Percentiles rank a stretch among this genome's conserved stretches.
Conservation (phyloP, 2,797 vertebrate species). For the Sebastes goodei region DNA sequence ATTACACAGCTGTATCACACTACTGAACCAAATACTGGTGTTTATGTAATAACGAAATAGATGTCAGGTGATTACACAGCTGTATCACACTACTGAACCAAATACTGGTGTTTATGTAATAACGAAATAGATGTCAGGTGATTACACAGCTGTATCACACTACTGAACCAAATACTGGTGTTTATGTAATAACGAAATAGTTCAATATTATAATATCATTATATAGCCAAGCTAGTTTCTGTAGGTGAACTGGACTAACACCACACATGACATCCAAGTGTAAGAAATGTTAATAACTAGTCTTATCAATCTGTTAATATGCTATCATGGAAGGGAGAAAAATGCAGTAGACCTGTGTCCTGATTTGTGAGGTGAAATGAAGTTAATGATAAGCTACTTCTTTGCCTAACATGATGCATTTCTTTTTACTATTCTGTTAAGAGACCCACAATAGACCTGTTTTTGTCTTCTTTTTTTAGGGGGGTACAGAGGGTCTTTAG, state of each 20-base stretch:
- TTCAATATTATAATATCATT: not conserved
- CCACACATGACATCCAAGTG: not conserved
- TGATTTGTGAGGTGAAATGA: not conserved
- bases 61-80: too few species aligned
- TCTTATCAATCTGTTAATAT: not conserved
- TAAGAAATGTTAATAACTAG: not conserved
- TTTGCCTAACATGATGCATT: not conserved
- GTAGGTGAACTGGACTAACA: not conserved
- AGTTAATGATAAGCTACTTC: not conserved
- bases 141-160: fast-evolving
- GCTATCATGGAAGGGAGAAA: not conserved
- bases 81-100: fast-evolving
- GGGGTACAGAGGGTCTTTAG: too few species aligned
- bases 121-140: too few species aligned
- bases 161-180: fast-evolving
- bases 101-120: not conserved
- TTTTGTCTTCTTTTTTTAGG: too few species aligned
- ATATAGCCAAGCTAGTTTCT: not conserved
- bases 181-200: not conserved
- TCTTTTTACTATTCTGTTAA: not conserved
- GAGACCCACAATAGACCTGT: too few species aligned
- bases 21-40: fast-evolving
- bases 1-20: fast-evolving
- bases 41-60: not conserved
- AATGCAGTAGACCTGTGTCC: not conserved